Conservation (phyloP, 2,113 vertebrate genomes). For the Ptychochromis oligacanthus region DNA sequence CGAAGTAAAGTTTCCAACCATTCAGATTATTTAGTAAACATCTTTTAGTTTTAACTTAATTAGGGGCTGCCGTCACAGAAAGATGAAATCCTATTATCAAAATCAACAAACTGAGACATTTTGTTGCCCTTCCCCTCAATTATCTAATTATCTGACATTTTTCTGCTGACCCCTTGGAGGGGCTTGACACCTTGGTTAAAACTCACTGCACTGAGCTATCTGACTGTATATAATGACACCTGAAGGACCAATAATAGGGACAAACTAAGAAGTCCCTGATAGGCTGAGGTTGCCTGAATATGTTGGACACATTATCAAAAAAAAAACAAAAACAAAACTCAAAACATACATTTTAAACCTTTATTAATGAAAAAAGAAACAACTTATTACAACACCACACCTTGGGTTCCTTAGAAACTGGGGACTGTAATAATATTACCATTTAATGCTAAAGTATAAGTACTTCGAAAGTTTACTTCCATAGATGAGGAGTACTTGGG, state of each 20-base stretch:
- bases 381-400: not conserved
- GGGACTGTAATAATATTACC: no score
- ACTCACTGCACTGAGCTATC: not conserved
- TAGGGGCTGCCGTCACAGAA: no score
- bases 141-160: not conserved
- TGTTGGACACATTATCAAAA: fast-evolving
- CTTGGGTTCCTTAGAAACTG: no score
- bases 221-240: not conserved
- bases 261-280: not conserved
- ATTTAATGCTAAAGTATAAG: not conserved
- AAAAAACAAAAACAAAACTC: no score
- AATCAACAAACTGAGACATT: no score
- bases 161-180: not conserved
- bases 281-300: not conserved
- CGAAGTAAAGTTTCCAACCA: not conserved
- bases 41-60: not conserved
- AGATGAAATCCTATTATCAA: no score
- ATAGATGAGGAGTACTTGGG: no score
- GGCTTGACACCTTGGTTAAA: not conserved
- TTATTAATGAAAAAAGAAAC: not conserved
- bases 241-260: not conserved
- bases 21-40: not conserved
- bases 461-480: not conserved
- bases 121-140: no score
- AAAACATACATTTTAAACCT: not conserved